phyloP scores from a whole-genome alignment of 2,888 invertebrate genomes.

The Chloromyia formosa region DNA sequence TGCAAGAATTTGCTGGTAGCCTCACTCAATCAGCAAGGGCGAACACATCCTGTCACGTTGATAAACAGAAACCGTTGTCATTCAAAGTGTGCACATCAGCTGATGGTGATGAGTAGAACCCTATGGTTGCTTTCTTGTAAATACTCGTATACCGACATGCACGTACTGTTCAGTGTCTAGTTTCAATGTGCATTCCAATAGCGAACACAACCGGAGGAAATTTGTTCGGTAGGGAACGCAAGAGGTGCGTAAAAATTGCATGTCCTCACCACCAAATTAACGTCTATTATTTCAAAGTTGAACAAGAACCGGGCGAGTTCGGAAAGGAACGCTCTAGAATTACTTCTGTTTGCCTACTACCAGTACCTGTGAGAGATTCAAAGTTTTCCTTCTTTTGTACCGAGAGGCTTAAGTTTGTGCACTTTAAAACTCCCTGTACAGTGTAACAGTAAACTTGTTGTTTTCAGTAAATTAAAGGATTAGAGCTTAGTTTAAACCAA shows the following conservation, averaged over 20 bases:
- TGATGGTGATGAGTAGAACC: neutral
- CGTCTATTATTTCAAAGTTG: slow-evolving; percentile 48
- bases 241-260: slow-evolving; percentile 25
- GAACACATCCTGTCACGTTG: slow-evolving; percentile 34
- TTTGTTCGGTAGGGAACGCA: neutral
- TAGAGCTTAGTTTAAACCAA: neutral
- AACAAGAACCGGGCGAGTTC: neutral
- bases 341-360: neutral
- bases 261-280: slow-evolving; percentile 42
- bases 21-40: slow-evolving; percentile 24
- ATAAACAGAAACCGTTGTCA: slow-evolving; percentile 32
- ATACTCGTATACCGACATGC: neutral
- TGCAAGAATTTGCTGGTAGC: neutral
- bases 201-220: neutral
- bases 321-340: neutral
- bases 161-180: neutral
- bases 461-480: neutral
- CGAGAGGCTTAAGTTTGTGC: too few relatives aligned
- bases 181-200: neutral
- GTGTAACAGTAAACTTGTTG: too few relatives aligned
- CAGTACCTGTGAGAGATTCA: neutral
- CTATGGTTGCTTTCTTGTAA: neutral
- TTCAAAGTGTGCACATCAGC: slow-evolving; percentile 19
- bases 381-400: slow-evolving; percentile 11
- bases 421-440: too few relatives aligned